Evolutionary conservation across 1,140 invertebrate genomes (phyloP).

Genomic region (Procambarus virginalis): DNA sequence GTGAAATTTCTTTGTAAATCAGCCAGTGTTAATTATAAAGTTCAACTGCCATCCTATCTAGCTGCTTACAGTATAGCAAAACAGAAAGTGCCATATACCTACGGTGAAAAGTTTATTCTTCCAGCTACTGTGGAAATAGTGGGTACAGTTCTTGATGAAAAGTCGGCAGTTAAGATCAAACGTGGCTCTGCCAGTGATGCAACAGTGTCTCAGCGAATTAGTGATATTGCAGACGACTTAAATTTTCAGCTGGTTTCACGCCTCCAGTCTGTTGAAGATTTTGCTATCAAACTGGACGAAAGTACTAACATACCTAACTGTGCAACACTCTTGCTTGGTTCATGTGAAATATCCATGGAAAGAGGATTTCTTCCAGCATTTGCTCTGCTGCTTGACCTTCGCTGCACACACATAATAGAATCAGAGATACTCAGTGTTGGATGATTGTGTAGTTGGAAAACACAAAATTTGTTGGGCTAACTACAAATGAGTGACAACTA

Average conservation of each 20-base stretch:
- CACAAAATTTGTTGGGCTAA: slow-evolving; percentile 32
- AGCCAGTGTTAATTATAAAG: slow-evolving; percentile 35
- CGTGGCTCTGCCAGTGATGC: neutral
- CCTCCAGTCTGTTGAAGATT: neutral
- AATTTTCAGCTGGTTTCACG: slow-evolving; percentile 37
- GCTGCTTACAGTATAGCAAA: slow-evolving; percentile 37
- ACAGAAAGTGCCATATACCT: slow-evolving; percentile 38
- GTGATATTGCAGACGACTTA: slow-evolving; percentile 36
- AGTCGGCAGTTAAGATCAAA: slow-evolving; percentile 36
- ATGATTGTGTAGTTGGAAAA: slow-evolving; percentile 46
- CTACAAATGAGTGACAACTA: slow-evolving; percentile 26
- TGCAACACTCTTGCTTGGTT: slow-evolving; percentile 1
- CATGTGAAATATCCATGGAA: neutral
- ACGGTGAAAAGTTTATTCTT: slow-evolving; percentile 37
- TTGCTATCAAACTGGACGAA: slow-evolving; percentile 10
- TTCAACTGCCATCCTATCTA: slow-evolving; percentile 46
- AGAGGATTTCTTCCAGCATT: slow-evolving; percentile 5
- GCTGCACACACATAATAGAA: slow-evolving; percentile 1
- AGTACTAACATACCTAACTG: neutral
- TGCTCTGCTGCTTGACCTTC: slow-evolving; percentile 26
- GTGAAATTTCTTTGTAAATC: slow-evolving; percentile 22
- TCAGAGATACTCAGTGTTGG: slow-evolving; percentile 36
- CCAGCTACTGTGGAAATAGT: slow-evolving; percentile 21
- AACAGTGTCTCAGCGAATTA: slow-evolving; percentile 12
- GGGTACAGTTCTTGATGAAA: slow-evolving; percentile 21